Percentiles rank a stretch among this genome's conserved stretches.
Evolutionary conservation across 2,888 invertebrate species (phyloP).

Genomic region (Thymelicus lineola): DNA sequence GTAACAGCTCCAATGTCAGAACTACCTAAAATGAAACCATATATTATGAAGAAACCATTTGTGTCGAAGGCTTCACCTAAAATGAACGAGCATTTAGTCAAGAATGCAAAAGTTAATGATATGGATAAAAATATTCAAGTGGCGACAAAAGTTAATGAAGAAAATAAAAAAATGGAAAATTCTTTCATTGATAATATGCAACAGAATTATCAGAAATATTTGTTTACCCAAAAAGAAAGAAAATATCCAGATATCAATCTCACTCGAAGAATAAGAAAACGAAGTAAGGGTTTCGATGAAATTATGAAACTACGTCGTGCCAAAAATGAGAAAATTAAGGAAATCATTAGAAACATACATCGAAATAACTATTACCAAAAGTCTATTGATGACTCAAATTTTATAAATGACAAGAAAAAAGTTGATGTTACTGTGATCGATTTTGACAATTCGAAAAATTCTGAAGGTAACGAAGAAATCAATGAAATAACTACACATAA

Average conservation of each 20-base stretch:
- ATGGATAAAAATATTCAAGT: not conserved
- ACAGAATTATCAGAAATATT: slow-evolving; percentile 5
- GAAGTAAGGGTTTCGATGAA: not conserved
- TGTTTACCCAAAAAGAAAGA: slow-evolving; percentile 5
- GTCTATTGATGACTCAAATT: not conserved
- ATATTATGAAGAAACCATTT: slow-evolving; percentile 10
- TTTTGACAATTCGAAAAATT: slow-evolving; percentile 16
- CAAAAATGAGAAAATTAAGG: not conserved
- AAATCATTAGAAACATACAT: not conserved
- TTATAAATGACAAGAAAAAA: slow-evolving; percentile 2
- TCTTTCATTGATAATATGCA: not conserved
- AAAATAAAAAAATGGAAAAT: not conserved
- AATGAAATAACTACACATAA: not conserved
- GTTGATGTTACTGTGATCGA: slow-evolving; percentile 33
- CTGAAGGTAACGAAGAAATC: not conserved
- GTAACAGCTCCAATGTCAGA: slow-evolving; percentile 54
- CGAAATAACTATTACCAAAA: not conserved
- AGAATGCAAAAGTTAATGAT: not conserved
- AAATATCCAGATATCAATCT: slow-evolving; percentile 2
- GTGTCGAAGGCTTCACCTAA: slow-evolving; percentile 10
- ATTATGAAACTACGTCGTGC: not conserved
- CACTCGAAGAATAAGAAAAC: not conserved
- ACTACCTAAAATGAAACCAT: slow-evolving; percentile 33
- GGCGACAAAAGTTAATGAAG: slow-evolving; percentile 3
- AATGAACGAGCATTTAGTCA: slow-evolving; percentile 1